Evolutionary conservation across 2,888 invertebrate species (phyloP).

Genomic region (Hemistola chrysoprasaria): DNA sequence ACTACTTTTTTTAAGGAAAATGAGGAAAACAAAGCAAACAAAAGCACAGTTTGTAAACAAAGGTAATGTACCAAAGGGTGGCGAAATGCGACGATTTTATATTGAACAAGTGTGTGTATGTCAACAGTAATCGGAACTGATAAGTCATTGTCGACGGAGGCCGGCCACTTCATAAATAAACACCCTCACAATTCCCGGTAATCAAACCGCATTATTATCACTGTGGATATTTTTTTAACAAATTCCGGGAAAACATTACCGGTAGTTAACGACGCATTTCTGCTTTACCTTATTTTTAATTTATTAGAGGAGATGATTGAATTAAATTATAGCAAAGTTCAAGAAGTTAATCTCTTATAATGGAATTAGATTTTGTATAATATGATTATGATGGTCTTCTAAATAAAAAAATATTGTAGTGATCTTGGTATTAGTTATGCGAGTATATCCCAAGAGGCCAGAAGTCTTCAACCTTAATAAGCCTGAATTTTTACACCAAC

Average conservation of each 20-base stretch:
- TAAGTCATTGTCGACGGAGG: slow-evolving; percentile 45
- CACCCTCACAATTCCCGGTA: slow-evolving; percentile 47
- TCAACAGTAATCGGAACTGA: slow-evolving; percentile 55
- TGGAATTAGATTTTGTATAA: slow-evolving; percentile 1
- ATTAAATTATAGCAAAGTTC: slow-evolving; percentile 6
- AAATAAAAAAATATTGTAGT: too few species aligned
- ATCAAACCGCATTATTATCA: slow-evolving; percentile 45
- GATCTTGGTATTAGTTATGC: too few species aligned
- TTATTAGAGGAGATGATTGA: slow-evolving; percentile 10
- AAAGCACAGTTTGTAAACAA: slow-evolving; percentile 30
- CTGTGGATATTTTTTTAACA: slow-evolving; percentile 34
- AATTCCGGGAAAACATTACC: slow-evolving; percentile 43
- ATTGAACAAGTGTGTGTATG: slow-evolving; percentile 38
- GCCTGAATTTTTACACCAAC: too few species aligned
- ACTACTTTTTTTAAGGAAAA: too few species aligned
- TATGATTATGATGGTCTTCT: too few species aligned
- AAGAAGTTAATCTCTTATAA: slow-evolving; percentile 3
- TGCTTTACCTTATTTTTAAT: slow-evolving; percentile 11
- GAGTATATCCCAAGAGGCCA: too few species aligned
- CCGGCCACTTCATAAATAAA: slow-evolving; percentile 48
- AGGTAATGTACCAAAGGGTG: slow-evolving; percentile 28
- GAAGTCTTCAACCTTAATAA: too few species aligned
- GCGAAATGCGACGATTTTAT: slow-evolving; percentile 34
- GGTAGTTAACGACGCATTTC: slow-evolving; percentile 22
- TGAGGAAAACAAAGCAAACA: slow-evolving; percentile 23